Base-by-base conservation (phyloP, 2,888 invertebrate species). In the Cryptocheilus praepositus region DNA sequence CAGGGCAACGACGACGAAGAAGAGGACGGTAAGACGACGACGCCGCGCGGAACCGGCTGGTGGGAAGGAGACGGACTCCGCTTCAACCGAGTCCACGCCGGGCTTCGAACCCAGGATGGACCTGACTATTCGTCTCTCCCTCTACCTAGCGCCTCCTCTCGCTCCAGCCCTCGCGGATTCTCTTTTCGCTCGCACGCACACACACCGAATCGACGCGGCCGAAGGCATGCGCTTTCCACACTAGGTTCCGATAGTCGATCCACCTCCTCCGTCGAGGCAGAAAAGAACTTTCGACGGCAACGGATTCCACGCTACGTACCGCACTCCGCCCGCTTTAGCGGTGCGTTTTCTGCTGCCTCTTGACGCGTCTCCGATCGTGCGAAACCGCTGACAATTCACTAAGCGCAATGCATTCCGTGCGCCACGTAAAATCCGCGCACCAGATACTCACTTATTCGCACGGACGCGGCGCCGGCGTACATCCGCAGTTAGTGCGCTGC, bases 71-170 rank as follows among this genome's bases (percentile, higher is more conserved):
- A 61, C 21, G 59, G 52, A 67, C 55, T 52, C 49, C 36, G 65
- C 46, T 18, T 25, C 55, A 36, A 36, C 70, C 64, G 64, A 71
- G 71, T 66, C 58, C 67, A 58, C 56, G 67, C 55, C 77, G 77
- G 76, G 73, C 79, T 79, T 79, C 79, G 79, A 79, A 79, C 79
- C 68, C 77, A 77, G 71, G 75, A 79, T 75, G 73, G 73, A 79
- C 78, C 79, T 71, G 73, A 71, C 74, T 69, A 66, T 66, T 66
- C 45, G 61, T 52, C 52, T 68, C 63, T 51, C 44, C 67, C 18
- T 60, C 45, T 52, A 21, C 45, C 57, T 62, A 28, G 58, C 56
- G 25, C 18, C 22, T 13, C 19, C 15, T 45, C 49, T 15, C 13
- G 8, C 8, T 22, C 19, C 16, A 4, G 25, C 49, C 16, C 49